Base-by-base conservation (phyloP, 2,113 vertebrate genomes). In the Varanus komodoensis region DNA sequence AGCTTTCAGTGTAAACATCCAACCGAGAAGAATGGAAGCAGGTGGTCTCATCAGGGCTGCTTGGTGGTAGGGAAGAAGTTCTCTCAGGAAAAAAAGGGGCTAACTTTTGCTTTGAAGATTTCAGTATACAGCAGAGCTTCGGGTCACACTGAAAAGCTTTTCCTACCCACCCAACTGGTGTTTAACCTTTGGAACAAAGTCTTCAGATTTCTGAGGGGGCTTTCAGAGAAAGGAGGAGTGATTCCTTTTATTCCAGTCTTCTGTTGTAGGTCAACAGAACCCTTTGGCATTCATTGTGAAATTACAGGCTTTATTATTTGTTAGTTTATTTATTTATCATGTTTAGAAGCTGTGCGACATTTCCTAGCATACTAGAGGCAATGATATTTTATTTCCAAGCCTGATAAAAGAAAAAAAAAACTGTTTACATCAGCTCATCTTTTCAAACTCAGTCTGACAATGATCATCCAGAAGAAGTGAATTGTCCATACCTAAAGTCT, bases 381-480 rank as follows among this genome's bases (percentile, higher is more conserved):
- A 77, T 61, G 91, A 11, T 89, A 92, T 34, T 87, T 94, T 90
- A 81, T 34, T 87, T 91, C 32, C 0, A 0, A 7, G 25, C 88
- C 80, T 91, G 79, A 64, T 78, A 78, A 57, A 94, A 86, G 44
- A 93, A 91, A 88, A 86, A 44, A 44, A 44, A 44, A 44, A 92
- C 38, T 17, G 11, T 23, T 95, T 91, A 88, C 50, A 52, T 25
- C 92, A 86, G 2, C 27, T 93, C 69, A 6, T 92, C 87, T 75
- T 91, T 1, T 93, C 93, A 93, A 95, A 95, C 94, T 93, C 78
- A 88, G 87, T 64, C 84, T 91, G 88, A 92, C 69, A 91, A 44
- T 86, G 73, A 92, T 88, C 89, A 48, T 91, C 54, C 38, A 1
- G 87, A 94, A 92, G 87, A 92, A 90, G 25, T 9, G 89, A 88